Evolutionary conservation across 2,113 vertebrate genomes (phyloP), one percentile per base, ranked within the genome.

Genomic region (Hemichromis elongatus): DNA sequence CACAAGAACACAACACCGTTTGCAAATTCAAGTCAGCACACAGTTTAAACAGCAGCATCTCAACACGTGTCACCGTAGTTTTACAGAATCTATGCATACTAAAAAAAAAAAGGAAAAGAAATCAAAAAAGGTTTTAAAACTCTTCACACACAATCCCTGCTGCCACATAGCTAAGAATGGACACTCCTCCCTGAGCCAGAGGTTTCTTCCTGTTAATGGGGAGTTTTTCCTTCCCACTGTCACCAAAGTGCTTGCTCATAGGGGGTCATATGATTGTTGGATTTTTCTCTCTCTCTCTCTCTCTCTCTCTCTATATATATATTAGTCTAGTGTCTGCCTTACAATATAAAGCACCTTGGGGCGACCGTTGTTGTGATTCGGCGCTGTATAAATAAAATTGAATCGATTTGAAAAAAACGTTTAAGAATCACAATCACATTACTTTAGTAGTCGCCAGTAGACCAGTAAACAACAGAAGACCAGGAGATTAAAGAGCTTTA

Each of bases 391-490:
- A 9, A 35, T 35, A 61, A 61, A 61, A n/a, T 30, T 61, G 57
- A 61, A 35, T 0, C 35, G 18, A 61, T 35, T 61, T 19, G 11
- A 18, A 26, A 12, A 12, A 12, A n/a, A 12, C 0, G 0, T 63
- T 18, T 45, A 68, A 42, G 37, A 42, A 42, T 45, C 21, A 16
- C 5, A 1, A 24, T 24, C 8, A 45, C 18, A 70, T 70, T 42
- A 45, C 40, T 9, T 26, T 10, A 45, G 37, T 42, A 70, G 40
- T 26, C 40, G 45, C 5, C 21, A 70, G 13, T 26, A 45, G 37
- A 24, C n/a, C n/a, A n/a, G n/a, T n/a, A n/a, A n/a, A 45, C 66
- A 70, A 70, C 63, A 70, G 63, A 70, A 70, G 66, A 26, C 21
- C 63, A 18, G 66, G 5, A 26, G 40, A 70, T 70, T 45, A 18